phyloP scores from a whole-genome alignment of 2,797 vertebrate species.

The Pelobates cultripes region DNA sequence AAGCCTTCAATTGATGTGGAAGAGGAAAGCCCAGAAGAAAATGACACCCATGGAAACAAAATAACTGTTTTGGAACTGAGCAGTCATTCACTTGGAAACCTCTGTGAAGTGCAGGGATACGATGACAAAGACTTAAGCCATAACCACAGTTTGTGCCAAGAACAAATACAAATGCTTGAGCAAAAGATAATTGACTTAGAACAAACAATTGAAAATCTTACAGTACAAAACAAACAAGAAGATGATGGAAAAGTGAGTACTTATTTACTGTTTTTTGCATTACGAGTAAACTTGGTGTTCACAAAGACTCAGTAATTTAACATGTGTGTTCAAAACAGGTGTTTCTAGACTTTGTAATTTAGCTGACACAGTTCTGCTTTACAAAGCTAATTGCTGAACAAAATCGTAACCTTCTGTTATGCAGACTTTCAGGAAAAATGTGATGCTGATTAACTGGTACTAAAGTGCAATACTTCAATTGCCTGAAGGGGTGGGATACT shows the following conservation, averaged over 20 bases:
- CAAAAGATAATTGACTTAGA: conserved; percentile 33
- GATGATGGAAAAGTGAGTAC: not conserved
- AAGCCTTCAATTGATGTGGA: not conserved
- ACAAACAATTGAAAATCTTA: not conserved
- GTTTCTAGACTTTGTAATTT: too few relatives aligned
- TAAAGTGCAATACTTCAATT: too few relatives aligned
- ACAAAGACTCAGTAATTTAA: too few relatives aligned
- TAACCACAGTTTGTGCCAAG: conserved; percentile 14
- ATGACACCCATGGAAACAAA: too few relatives aligned
- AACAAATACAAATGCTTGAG: conserved; percentile 43
- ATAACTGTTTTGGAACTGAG: not conserved
- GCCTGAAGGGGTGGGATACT: too few relatives aligned
- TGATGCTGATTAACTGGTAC: too few relatives aligned
- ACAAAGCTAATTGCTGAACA: too few relatives aligned
- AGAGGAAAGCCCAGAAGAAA: not conserved
- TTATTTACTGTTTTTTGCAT: not conserved
- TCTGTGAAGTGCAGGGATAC: not conserved
- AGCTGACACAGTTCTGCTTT: too few relatives aligned
- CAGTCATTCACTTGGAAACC: not conserved
- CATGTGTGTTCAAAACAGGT: too few relatives aligned
- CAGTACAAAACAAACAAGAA: not conserved
- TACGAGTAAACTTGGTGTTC: too few relatives aligned
- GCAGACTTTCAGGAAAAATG: too few relatives aligned
- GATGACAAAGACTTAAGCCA: not conserved
- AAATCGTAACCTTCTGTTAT: too few relatives aligned